Percentiles rank a stretch among this genome's conserved stretches.
phyloP scores from a whole-genome alignment of 2,113 vertebrate genomes.

The Australoheros scitulus region DNA sequence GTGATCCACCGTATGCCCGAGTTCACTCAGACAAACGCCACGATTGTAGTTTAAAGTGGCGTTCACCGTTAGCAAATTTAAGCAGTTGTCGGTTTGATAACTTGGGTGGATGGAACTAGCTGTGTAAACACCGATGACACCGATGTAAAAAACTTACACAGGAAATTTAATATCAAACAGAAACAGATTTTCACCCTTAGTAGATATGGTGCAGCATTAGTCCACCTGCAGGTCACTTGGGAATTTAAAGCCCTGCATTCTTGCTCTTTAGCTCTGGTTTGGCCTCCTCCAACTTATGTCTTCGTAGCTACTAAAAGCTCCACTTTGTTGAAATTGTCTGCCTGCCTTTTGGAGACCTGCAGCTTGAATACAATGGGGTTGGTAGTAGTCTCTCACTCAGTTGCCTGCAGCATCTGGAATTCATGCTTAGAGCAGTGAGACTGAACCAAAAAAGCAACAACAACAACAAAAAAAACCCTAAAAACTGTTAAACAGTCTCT shows the following conservation, averaged over 20 bases:
- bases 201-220: not conserved
- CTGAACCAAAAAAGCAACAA: too few relatives aligned
- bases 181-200: not conserved
- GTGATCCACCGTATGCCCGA: not conserved
- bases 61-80: not conserved
- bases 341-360: not conserved
- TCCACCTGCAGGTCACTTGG: not conserved
- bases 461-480: too few relatives aligned
- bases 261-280: not conserved
- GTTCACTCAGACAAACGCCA: not conserved
- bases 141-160: not conserved
- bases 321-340: not conserved
- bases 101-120: not conserved
- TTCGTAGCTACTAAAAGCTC: not conserved
- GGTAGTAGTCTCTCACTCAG: too few relatives aligned
- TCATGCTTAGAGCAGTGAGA: too few relatives aligned
- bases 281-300: not conserved
- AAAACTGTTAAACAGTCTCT: not conserved
- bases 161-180: not conserved
- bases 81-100: not conserved
- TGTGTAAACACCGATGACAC: not conserved
- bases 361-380: too few relatives aligned
- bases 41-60: not conserved
- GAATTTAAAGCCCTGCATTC: not conserved
- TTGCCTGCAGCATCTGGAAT: too few relatives aligned